Conservation (phyloP, 2,888 invertebrate genomes). For the Timema podura region DNA sequence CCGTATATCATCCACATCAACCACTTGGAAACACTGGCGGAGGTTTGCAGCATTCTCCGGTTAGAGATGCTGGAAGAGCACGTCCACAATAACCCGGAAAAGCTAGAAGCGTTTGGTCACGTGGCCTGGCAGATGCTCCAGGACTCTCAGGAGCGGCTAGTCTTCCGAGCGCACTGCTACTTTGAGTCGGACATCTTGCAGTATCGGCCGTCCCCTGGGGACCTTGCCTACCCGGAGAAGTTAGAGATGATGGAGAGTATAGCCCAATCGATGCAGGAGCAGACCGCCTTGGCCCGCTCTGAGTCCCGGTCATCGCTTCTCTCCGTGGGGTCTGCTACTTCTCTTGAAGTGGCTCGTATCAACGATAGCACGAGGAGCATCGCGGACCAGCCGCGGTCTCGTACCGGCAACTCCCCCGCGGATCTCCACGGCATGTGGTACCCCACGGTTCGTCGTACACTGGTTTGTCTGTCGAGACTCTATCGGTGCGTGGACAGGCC, state of each 20-base stretch:
- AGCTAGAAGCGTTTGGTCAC: constrained; percentile 70
- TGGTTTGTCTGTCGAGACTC: constrained; percentile 90
- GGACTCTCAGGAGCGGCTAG: constrained; percentile 94
- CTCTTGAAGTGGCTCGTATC: constrained; percentile 67
- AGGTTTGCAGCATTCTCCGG: constrained; percentile 89
- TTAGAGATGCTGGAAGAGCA: constrained; percentile 91
- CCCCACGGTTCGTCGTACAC: constrained; percentile 90
- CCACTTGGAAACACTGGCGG: constrained; percentile 94
- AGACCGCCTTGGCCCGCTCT: constrained; percentile 46
- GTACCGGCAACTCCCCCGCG: constrained; percentile 69
- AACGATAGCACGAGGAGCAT: constrained; percentile 44
- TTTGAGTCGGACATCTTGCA: constrained; percentile 85
- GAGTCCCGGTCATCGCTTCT: constrained; percentile 66
- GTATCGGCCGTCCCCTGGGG: constrained; percentile 88
- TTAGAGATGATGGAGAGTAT: constrained; percentile 94
- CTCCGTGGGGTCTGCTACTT: constrained; percentile 63
- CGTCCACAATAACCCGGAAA: constrained; percentile 71
- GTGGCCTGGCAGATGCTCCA: constrained; percentile 78
- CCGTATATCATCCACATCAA: constrained; percentile 95
- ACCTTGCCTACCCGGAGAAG: constrained; percentile 97
- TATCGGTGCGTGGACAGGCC: constrained; percentile 90
- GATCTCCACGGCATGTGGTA: constrained; percentile 99
- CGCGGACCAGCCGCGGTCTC: constrained; percentile 45
- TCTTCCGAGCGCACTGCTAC: constrained; percentile 92
- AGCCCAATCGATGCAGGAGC: constrained; percentile 59